These are phyloP conservation scores for Protula sp. DNA, from an alignment of 2,888 invertebrate species.

Conservation along the genomic window DNA sequence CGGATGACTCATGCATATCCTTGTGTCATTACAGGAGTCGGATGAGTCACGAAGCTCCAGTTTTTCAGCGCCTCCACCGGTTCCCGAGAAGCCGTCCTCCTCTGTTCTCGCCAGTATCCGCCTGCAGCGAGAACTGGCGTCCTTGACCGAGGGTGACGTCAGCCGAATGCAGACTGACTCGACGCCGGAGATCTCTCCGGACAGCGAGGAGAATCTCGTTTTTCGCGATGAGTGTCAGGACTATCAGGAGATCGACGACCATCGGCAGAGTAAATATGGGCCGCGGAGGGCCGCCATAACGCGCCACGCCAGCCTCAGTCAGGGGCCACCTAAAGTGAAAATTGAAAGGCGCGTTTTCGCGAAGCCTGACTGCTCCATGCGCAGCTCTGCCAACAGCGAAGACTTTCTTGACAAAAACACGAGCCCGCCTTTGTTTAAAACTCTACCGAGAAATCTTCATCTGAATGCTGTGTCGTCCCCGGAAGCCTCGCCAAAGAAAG, in stretches of 20 bases:
- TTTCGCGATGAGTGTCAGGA: too few relatives aligned
- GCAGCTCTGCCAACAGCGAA: not conserved
- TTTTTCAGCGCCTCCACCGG: constrained; percentile 18
- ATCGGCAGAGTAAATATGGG: constrained; percentile 44
- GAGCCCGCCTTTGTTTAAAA: too few relatives aligned
- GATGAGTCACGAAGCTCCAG: too few relatives aligned
- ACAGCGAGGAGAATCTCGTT: too few relatives aligned
- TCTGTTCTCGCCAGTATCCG: constrained; percentile 31
- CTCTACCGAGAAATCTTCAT: too few relatives aligned
- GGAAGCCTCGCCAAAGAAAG: not conserved
- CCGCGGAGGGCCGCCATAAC: constrained; percentile 18
- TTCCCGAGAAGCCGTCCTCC: constrained; percentile 33
- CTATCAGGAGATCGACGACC: constrained; percentile 43
- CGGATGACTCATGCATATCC: too few relatives aligned
- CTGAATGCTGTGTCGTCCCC: not conserved
- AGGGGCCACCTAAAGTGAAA: constrained; percentile 29
- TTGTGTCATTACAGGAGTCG: too few relatives aligned
- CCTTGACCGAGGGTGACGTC: too few relatives aligned
- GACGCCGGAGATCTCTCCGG: too few relatives aligned
- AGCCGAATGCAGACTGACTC: too few relatives aligned
- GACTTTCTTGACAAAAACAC: not conserved
- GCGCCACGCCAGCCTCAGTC: not conserved
- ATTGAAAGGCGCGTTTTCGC: constrained; percentile 48
- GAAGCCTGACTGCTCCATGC: not conserved
- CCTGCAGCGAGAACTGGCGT: constrained; percentile 12